phyloP scores from a whole-genome alignment of 1,140 invertebrate genomes.

The Parasteatoda tepidariorum region DNA sequence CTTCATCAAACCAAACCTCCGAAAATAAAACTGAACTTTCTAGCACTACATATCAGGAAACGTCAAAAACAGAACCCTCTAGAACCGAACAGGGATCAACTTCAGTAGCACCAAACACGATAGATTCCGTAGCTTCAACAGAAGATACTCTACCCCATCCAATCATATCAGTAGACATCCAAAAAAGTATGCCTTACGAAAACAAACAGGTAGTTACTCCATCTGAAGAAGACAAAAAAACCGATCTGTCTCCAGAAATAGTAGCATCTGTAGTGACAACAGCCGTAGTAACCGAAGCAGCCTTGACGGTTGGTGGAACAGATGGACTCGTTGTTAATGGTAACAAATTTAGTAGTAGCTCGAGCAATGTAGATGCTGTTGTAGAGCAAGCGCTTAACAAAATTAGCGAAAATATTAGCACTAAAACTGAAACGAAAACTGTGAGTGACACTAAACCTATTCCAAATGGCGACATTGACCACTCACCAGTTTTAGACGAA shows the following conservation, averaged over 20 bases:
- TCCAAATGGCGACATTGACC: constrained; percentile 51
- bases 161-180: constrained; percentile 58
- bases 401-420: constrained; percentile 26
- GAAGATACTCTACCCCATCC: constrained; percentile 14
- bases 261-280: constrained; percentile 48
- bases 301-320: constrained; percentile 20
- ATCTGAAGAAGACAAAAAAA: neutral
- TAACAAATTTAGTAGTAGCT: constrained; percentile 23
- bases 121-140: neutral
- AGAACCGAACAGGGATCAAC: neutral
- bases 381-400: constrained; percentile 48
- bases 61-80: neutral
- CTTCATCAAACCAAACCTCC: neutral
- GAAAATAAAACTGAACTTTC: neutral
- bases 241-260: constrained; percentile 27
- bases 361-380: constrained; percentile 48
- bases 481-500: constrained; percentile 15
- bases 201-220: constrained; percentile 45
- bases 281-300: constrained; percentile 36
- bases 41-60: constrained; percentile 4
- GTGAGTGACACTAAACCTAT: neutral
- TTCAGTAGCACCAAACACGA: neutral
- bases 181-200: constrained; percentile 56
- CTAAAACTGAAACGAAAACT: constrained; percentile 20
- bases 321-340: constrained; percentile 21